Percentiles rank a stretch among this genome's conserved stretches.
Evolutionary conservation across 2,113 vertebrate species (phyloP).

Genomic region (Heterocephalus glaber): DNA sequence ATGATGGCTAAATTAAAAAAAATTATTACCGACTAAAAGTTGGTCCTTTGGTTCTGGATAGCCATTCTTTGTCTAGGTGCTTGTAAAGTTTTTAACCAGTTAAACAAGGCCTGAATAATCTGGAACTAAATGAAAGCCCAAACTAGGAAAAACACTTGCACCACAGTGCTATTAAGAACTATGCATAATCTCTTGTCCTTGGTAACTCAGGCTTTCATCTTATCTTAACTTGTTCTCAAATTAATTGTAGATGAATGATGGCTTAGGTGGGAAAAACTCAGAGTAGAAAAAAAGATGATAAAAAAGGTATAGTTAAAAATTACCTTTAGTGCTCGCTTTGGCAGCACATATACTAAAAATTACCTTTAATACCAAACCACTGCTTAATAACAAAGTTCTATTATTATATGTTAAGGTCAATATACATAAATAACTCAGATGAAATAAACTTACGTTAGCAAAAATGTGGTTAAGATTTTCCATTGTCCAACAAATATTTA

Average conservation of each 20-base stretch:
- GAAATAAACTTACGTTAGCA: neutral
- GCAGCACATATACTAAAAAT: no score
- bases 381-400: neutral
- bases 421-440: neutral
- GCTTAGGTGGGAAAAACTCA: neutral
- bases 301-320: neutral
- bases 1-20: neutral
- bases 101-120: neutral
- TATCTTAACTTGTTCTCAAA: neutral
- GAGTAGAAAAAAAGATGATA: neutral
- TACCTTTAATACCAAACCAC: neutral
- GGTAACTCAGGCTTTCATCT: neutral
- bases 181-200: neutral
- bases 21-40: neutral
- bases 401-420: neutral
- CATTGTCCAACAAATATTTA: neutral
- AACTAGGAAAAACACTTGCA: neutral
- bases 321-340: no score
- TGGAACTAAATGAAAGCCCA: neutral
- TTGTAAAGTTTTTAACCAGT: neutral
- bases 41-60: neutral
- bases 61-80: neutral
- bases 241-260: neutral
- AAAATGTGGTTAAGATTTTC: neutral
- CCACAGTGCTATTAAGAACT: neutral